phyloP scores from a whole-genome alignment of 2,113 vertebrate genomes.

The Callithrix jacchus region DNA sequence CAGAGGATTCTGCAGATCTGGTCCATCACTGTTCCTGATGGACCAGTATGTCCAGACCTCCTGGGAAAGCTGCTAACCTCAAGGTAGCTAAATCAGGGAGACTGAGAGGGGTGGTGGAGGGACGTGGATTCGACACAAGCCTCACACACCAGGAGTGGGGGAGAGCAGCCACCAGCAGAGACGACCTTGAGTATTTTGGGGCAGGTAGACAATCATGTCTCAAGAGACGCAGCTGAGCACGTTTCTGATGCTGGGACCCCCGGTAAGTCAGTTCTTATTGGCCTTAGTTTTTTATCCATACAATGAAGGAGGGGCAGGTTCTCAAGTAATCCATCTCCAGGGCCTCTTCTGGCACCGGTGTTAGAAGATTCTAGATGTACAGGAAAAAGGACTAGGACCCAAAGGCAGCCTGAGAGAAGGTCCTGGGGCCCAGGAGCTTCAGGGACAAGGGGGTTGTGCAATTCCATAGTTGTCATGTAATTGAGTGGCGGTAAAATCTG shows the following conservation, averaged over 20 bases:
- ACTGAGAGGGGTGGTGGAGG: no score
- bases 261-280: not conserved
- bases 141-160: not conserved
- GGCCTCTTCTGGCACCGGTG: not conserved
- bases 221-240: not conserved
- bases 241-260: not conserved
- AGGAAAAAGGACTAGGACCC: not conserved
- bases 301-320: not conserved
- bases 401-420: not conserved
- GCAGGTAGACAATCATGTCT: not conserved
- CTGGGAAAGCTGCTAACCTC: not conserved
- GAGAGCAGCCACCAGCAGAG: not conserved
- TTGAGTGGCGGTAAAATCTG: fast-evolving
- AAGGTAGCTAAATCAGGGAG: not conserved
- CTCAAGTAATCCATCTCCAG: not conserved
- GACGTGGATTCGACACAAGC: not conserved
- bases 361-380: constrained; percentile 5
- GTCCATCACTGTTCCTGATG: not conserved
- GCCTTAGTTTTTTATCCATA: not conserved
- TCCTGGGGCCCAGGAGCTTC: not conserved
- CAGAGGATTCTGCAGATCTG: not conserved
- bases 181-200: not conserved
- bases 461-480: not conserved
- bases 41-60: not conserved
- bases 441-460: not conserved